Conservation (phyloP, 2,888 invertebrate species). For the Saturnia pavonia region DNA sequence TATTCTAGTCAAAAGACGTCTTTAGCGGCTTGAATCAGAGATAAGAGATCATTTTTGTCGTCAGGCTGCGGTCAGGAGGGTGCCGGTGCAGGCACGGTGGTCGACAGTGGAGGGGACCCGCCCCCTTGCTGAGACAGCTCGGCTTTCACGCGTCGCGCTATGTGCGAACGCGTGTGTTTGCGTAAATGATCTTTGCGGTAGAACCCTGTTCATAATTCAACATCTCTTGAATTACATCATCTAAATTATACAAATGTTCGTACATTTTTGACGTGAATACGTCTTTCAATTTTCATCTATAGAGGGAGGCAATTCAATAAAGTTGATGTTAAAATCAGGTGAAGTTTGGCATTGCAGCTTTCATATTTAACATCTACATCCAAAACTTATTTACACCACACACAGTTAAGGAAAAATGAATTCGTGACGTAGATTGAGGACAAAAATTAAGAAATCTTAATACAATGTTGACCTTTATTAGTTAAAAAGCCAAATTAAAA, state of each 20-base stretch:
- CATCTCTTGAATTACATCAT: background rate
- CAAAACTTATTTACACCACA: too few relatives aligned
- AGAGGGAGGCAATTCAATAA: too few relatives aligned
- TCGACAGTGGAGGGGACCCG: constrained; percentile 35
- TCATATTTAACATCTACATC: too few relatives aligned
- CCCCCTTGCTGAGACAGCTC: constrained; percentile 88
- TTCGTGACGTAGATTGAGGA: too few relatives aligned
- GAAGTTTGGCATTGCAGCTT: too few relatives aligned
- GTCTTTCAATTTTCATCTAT: too few relatives aligned
- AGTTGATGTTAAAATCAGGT: too few relatives aligned
- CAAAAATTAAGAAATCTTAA: too few relatives aligned
- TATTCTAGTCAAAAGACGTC: constrained; percentile 55
- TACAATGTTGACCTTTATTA: too few relatives aligned
- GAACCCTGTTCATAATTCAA: constrained; percentile 80
- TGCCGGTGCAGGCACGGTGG: constrained; percentile 49
- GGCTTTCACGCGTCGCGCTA: constrained; percentile 91
- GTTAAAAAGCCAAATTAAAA: too few relatives aligned
- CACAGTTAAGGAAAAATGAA: too few relatives aligned
- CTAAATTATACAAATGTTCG: background rate
- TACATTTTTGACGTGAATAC: too few relatives aligned
- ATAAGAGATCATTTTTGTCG: constrained; percentile 65
- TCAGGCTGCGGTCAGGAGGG: constrained; percentile 40
- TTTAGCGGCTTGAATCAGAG: constrained; percentile 69
- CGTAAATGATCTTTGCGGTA: constrained; percentile 93
- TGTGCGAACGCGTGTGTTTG: constrained; percentile 92